Percentiles rank a stretch among this genome's conserved stretches.
These are phyloP conservation scores for Narcine bancroftii DNA, from an alignment of 2,113 vertebrate genomes.

Conservation along the genomic window DNA sequence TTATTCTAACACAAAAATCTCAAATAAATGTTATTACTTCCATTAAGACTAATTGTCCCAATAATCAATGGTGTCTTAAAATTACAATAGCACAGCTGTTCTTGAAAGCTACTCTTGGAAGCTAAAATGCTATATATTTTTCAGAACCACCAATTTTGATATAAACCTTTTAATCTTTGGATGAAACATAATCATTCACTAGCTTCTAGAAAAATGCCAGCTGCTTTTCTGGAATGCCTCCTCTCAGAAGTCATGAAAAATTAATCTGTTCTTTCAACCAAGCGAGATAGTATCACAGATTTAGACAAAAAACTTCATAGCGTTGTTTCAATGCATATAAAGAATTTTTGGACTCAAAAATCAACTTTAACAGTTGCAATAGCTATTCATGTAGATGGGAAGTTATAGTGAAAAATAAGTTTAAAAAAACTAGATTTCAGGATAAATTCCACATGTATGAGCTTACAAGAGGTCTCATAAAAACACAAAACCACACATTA, in stretches of 20 bases:
- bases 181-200: background rate
- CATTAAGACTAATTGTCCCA: slow-evolving; percentile 2
- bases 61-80: background rate
- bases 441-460: background rate
- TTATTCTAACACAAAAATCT: background rate
- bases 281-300: background rate
- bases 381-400: background rate
- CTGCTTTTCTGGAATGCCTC: background rate
- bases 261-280: background rate
- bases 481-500: too few relatives aligned
- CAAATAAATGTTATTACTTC: background rate
- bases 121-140: background rate
- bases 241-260: background rate
- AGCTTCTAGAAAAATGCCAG: background rate
- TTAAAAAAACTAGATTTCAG: background rate
- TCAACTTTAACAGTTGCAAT: slow-evolving; percentile 2
- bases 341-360: background rate
- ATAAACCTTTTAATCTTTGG: background rate
- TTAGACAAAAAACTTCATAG: background rate
- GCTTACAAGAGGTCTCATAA: too few relatives aligned
- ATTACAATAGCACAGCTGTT: background rate
- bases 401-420: background rate
- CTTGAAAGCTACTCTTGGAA: background rate
- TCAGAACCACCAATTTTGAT: background rate
- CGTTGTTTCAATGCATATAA: background rate